Evolutionary conservation across 2,888 invertebrate species (phyloP), one percentile per base, ranked within the genome.

Genomic region (Hoplodrina ambigua): DNA sequence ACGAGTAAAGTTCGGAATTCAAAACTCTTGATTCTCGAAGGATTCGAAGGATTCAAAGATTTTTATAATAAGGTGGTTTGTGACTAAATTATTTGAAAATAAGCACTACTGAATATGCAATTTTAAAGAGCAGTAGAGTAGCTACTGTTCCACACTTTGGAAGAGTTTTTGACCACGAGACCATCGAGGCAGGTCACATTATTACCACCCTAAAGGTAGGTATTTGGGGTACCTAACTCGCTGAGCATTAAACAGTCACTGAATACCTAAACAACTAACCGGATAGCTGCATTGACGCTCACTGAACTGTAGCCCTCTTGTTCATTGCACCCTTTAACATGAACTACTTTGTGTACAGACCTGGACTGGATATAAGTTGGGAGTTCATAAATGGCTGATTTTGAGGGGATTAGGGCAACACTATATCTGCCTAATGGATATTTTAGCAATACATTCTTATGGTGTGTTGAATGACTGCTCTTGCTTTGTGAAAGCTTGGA

Each of bases 311-410:
- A 50, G 61, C 53, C 30, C 64, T 46, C 56, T 59, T 75, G 82
- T 74, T 81, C 80, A 78, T 53, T 69, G 82, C 72, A 69, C 72
- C 69, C 74, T 78, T 74, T 78, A 37, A 67, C 67, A 54, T 19
- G 33, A 49, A 59, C 64, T 64, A 62, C 61, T 68, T 69, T 59
- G 64, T 68, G 20, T n/a, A 52, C 67, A 67, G n/a, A 56, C 6
- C 37, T 61, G 13, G 19, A 5, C 30, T 33, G 25, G 37, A 7
- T 41, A n/a, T 8, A 20, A 46, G 55, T 57, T 30, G 5, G 33
- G 44, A 8, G 17, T 41, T 33, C 8, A 33, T 33, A 46, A 13
- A 13, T 54, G 33, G 4, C 37, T 13, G 3, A 8, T 46, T 69
- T 67, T 69, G 0, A 30, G 15, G 8, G 8, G 6, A 10, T n/a